Evolutionary conservation across 2,797 vertebrate genomes (phyloP).

Genomic region (Karalla daura): DNA sequence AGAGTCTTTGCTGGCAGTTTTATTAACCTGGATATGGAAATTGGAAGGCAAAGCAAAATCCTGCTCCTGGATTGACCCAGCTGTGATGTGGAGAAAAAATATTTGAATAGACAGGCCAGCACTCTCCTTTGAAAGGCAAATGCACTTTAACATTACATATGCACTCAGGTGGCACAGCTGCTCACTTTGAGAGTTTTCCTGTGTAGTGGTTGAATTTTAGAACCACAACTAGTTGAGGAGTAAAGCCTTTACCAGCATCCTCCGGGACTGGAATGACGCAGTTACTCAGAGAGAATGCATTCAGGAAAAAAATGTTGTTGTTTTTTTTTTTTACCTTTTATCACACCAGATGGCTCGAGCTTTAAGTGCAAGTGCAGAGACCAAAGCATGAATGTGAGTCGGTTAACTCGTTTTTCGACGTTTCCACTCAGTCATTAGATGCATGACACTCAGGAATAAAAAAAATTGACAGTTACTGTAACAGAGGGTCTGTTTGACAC

Average conservation of each 20-base stretch:
- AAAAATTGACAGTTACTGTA: not conserved
- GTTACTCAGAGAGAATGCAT: conserved; percentile 25
- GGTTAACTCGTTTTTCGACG: conserved; percentile 10
- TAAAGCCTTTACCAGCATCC: conserved; percentile 34
- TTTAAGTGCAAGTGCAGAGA: conserved; percentile 24
- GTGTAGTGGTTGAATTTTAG: conserved; percentile 38
- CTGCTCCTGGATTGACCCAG: conserved; percentile 20
- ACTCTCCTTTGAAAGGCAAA: conserved; percentile 68
- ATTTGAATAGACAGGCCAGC: conserved; percentile 55
- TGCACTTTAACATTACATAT: conserved; percentile 58
- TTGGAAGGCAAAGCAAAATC: conserved; percentile 20
- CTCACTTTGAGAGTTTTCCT: conserved; percentile 37
- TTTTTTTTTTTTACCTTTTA: conserved; percentile 39
- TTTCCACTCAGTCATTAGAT: conserved; percentile 27
- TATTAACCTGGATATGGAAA: conserved; percentile 44
- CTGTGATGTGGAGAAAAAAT: conserved; percentile 34
- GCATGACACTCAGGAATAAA: not conserved
- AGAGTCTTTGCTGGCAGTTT: conserved; percentile 55
- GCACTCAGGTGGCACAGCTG: conserved; percentile 37
- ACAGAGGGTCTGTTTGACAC: not conserved
- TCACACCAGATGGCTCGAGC: conserved; percentile 10
- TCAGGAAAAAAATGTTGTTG: conserved; percentile 36
- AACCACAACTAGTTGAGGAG: conserved; percentile 16
- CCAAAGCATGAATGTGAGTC: too few relatives aligned
- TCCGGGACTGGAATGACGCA: conserved; percentile 27